Base-by-base conservation (phyloP, 1,140 invertebrate species). In the Oedothorax gibbosus region DNA sequence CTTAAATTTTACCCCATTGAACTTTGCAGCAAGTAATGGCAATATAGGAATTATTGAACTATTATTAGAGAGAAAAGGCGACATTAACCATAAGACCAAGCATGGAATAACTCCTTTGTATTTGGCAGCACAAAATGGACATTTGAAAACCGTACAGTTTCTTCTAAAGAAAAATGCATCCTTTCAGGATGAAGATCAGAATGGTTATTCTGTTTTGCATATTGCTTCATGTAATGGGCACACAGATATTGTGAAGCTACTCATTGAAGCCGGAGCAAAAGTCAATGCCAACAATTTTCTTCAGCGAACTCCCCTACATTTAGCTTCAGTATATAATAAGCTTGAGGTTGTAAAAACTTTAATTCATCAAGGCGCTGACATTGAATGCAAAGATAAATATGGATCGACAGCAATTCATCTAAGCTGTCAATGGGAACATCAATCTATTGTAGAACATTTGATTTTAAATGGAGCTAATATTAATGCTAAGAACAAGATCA, bases 41-140 rank as follows among this genome's bases (percentile, higher is more conserved):
- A 96, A 98, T 90, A 92, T 98, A 3, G 97, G 98, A 90, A 93
- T 98, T 89, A 97, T 96, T 90, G 97, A 96, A 90, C 91, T 97
- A 66, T 90, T 98, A 7, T 89, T 98, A 64, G 95, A 97, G 88
- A 92, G 93, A 60, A 93, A 94, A 0, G 95, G 94, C 0, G 92
- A 95, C 88, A 93, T 97, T 1, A 97, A 98, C 90, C 93, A 94
- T 0, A 91, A 97, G 15, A 93, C 20, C 11, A 50, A 54, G 14
- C 11, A 50, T 7, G 77, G 77, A 8, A 18, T 66, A 11, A 80
- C 65, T 7, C 20, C 77, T 56, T 54, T 80, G n/a, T 54, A 80
- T 20, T 56, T 80, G 12, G 65, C 64, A 35, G 77, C 65, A 4
- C 8, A 10, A 15, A 56, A 14, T 21, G 64, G 62, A 20, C 9